These are phyloP conservation scores for Stegastes partitus DNA, from an alignment of 2,113 vertebrate genomes.

Conservation along the genomic window DNA sequence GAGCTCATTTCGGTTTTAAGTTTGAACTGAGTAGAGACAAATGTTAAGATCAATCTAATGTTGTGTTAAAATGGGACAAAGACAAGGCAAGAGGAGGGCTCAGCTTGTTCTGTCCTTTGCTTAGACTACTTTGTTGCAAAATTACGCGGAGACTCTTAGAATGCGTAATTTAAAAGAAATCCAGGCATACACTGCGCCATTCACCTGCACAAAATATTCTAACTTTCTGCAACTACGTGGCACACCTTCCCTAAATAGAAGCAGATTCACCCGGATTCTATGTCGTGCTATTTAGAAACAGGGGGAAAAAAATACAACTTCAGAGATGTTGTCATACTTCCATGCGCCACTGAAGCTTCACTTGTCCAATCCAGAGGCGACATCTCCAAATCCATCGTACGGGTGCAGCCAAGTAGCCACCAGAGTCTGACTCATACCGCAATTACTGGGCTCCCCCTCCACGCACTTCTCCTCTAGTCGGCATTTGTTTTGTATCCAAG, in stretches of 20 bases:
- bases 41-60: no score
- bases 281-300: background rate
- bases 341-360: conserved; percentile 11
- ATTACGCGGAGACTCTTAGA: no score
- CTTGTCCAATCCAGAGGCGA: conserved; percentile 32
- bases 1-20: no score
- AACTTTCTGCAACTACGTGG: background rate
- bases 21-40: no score
- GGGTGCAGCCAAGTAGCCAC: conserved; percentile 48
- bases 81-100: no score
- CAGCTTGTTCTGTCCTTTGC: no score
- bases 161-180: background rate
- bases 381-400: conserved; percentile 42
- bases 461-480: conserved; percentile 50
- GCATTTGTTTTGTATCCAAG: conserved; percentile 50
- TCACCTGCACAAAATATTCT: background rate
- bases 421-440: conserved; percentile 74
- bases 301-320: conserved; percentile 9
- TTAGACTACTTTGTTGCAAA: no score
- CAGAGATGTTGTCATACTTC: conserved; percentile 33
- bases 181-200: background rate
- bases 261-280: background rate
- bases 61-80: no score
- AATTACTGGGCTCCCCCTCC: conserved; percentile 61
- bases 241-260: background rate